These are phyloP conservation scores for Tetragnatha montana DNA, from an alignment of 2,888 invertebrate genomes.

Conservation along the genomic window DNA sequence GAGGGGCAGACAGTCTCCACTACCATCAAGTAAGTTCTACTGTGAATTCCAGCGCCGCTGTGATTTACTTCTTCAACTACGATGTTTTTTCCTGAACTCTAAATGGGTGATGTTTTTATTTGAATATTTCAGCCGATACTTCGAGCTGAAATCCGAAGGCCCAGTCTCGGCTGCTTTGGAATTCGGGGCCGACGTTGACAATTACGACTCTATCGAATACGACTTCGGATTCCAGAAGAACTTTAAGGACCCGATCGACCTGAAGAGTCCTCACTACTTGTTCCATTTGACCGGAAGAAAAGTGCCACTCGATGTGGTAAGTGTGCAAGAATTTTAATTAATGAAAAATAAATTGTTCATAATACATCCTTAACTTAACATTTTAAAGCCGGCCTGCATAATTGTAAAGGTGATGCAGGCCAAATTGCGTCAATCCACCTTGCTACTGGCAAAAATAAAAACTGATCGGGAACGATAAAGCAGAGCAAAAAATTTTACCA, in stretches of 20 bases:
- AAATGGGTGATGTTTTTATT: too few species aligned
- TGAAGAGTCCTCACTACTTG: constrained; percentile 67
- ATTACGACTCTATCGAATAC: constrained; percentile 44
- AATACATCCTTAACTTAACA: too few species aligned
- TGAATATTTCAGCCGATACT: constrained; percentile 33
- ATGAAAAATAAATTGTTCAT: too few species aligned
- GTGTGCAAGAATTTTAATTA: background rate
- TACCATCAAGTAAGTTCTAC: constrained; percentile 51
- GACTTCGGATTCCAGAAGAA: constrained; percentile 57
- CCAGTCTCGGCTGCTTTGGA: constrained; percentile 20
- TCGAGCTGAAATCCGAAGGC: constrained; percentile 49
- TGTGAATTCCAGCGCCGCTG: background rate
- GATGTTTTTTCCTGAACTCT: too few species aligned
- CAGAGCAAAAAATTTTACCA: too few species aligned
- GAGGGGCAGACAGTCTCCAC: constrained; percentile 64
- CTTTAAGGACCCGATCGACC: constrained; percentile 53
- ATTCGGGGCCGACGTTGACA: constrained; percentile 25
- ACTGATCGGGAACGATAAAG: too few species aligned
- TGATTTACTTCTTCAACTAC: too few species aligned
- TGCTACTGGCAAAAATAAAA: too few species aligned
- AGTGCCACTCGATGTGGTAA: constrained; percentile 52
- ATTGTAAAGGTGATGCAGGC: too few species aligned
- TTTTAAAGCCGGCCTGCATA: too few species aligned
- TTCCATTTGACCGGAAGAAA: constrained; percentile 60
- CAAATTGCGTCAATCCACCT: too few species aligned